A percentile compares a stretch with the other conserved stretches of the same genome.
Evolutionary conservation across 2,888 invertebrate genomes (phyloP).

Genomic region (Doris montereyensis): DNA sequence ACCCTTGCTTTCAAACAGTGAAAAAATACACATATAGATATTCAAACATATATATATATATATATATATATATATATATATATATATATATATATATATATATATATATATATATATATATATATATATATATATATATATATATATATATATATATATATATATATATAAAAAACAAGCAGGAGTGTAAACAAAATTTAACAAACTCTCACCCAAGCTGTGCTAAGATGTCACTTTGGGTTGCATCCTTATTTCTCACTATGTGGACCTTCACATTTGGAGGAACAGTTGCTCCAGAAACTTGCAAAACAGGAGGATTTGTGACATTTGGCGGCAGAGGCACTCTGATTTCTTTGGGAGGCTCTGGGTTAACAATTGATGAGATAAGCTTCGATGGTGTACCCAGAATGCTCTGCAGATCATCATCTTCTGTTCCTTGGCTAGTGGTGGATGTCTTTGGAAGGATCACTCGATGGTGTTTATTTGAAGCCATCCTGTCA

Average conservation of each 20-base stretch:
- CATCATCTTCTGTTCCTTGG: constrained; percentile 6
- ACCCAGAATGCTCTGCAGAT: constrained; percentile 26
- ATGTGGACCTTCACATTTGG: not conserved
- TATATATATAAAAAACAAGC: no score
- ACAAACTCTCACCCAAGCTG: no score
- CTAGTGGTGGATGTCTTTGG: not conserved
- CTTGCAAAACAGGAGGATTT: not conserved
- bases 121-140: no score
- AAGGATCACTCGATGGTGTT: not conserved
- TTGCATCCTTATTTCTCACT: not conserved
- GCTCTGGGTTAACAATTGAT: constrained; percentile 31
- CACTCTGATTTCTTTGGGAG: constrained; percentile 11
- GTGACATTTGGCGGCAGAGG: not conserved
- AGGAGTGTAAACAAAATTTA: no score
- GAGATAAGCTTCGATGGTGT: constrained; percentile 36
- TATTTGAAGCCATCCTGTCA: not conserved
- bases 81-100: no score
- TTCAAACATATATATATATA: no score
- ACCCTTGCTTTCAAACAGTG: no score
- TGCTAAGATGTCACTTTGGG: no score
- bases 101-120: no score
- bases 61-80: no score
- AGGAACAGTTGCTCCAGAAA: not conserved
- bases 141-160: no score
- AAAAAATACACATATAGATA: no score